These are phyloP conservation scores for Coronaproctus castanopsis DNA, from an alignment of 2,888 invertebrate genomes.

Conservation along the genomic window DNA sequence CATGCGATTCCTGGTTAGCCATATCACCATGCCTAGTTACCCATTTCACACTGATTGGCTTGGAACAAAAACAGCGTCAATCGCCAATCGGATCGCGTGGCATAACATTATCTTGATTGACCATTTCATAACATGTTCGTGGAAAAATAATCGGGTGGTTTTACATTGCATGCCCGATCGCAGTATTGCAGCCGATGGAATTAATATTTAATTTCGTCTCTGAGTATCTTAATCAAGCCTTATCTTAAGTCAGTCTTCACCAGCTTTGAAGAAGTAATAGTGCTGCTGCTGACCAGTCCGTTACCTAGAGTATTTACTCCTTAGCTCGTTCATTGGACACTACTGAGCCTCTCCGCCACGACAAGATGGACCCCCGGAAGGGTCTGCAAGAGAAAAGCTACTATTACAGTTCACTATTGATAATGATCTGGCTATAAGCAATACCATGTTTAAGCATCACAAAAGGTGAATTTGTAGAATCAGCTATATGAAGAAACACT, in stretches of 20 bases:
- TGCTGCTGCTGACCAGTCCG: not conserved
- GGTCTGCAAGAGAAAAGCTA: too few species aligned
- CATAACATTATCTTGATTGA: not conserved
- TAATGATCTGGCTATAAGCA: too few species aligned
- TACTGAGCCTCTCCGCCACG: not conserved
- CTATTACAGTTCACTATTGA: too few species aligned
- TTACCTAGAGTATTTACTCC: not conserved
- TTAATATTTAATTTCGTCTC: not conserved
- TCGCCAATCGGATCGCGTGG: not conserved
- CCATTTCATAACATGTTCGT: not conserved
- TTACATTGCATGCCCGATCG: not conserved
- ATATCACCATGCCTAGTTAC: not conserved
- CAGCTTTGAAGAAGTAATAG: not conserved
- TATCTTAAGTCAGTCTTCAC: not conserved
- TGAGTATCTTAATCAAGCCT: not conserved
- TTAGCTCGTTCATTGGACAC: not conserved
- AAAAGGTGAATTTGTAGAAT: too few species aligned
- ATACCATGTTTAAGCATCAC: too few species aligned
- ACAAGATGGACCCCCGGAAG: not conserved
- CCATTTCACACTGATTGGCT: not conserved
- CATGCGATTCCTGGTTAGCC: not conserved
- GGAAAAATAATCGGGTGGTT: not conserved
- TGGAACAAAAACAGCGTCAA: not conserved
- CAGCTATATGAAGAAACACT: too few species aligned
- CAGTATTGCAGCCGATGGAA: not conserved